Evolutionary conservation across 2,888 invertebrate species (phyloP).

Genomic region (Chloroclysta siterata): DNA sequence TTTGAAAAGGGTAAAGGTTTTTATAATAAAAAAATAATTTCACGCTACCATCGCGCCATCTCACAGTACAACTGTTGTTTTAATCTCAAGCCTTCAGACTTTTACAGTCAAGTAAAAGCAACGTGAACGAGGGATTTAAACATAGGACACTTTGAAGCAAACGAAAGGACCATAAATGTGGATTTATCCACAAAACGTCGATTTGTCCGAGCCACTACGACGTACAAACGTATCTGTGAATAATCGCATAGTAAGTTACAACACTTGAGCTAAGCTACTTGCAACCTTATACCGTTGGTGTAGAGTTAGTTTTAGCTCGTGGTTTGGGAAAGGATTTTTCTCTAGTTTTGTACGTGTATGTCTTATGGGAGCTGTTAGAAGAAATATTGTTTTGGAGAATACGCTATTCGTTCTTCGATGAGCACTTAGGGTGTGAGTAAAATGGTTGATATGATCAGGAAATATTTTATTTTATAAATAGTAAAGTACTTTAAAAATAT

Average conservation of each 20-base stretch:
- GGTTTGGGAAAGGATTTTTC: slow-evolving; percentile 9
- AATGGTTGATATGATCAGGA: no score
- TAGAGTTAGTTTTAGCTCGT: slow-evolving; percentile 36
- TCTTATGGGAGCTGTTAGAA: slow-evolving; percentile 37
- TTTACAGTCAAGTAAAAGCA: slow-evolving; percentile 6
- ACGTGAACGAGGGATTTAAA: slow-evolving; percentile 16
- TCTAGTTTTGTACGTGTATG: slow-evolving; percentile 39
- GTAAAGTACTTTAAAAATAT: no score
- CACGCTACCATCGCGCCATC: no score
- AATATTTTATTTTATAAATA: no score
- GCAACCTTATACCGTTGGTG: slow-evolving; percentile 1
- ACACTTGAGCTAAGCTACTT: slow-evolving; percentile 24
- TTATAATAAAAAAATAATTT: no score
- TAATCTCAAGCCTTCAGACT: background rate
- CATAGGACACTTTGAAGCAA: slow-evolving; percentile 13
- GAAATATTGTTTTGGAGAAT: slow-evolving; percentile 25
- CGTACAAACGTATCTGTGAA: slow-evolving; percentile 47
- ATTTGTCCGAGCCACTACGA: slow-evolving; percentile 48
- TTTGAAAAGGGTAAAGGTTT: no score
- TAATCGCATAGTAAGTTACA: slow-evolving; percentile 44
- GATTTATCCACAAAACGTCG: slow-evolving; percentile 48
- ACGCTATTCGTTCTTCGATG: slow-evolving; percentile 13
- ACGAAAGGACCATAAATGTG: slow-evolving; percentile 35
- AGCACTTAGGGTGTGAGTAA: background rate
- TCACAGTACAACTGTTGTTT: no score